phyloP scores from a whole-genome alignment of 2,113 vertebrate species.

The Boulengerochromis microlepis region DNA sequence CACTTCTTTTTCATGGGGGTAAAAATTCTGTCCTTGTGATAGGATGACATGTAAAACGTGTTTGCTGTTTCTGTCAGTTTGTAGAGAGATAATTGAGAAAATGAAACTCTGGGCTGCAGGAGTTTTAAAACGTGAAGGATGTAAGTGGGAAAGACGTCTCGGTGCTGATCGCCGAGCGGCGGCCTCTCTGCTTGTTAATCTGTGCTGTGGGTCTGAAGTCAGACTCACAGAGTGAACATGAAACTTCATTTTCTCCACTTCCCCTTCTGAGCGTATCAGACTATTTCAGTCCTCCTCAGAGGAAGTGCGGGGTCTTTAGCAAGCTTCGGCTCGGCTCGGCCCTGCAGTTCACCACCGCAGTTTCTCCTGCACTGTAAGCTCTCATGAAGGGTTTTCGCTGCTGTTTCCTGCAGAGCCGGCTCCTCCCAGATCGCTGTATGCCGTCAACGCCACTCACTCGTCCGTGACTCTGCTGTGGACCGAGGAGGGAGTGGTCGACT shows the following conservation, averaged over 20 bases:
- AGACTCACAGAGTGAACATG: background rate
- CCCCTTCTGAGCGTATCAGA: background rate
- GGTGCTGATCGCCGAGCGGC: background rate
- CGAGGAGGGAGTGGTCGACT: constrained; percentile 90
- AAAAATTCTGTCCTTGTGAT: background rate
- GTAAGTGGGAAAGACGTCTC: background rate
- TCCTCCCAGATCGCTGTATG: constrained; percentile 84
- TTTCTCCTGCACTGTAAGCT: no score
- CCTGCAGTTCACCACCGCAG: background rate
- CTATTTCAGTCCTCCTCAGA: background rate
- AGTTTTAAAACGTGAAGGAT: background rate
- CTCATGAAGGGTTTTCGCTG: background rate
- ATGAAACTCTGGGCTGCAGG: background rate
- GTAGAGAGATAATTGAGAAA: background rate
- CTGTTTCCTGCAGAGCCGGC: constrained; percentile 79
- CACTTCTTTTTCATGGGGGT: background rate
- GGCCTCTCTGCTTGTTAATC: background rate
- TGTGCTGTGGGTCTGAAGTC: background rate
- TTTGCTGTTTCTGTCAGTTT: background rate
- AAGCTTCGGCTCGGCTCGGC: background rate
- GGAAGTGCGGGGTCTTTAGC: background rate
- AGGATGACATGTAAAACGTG: background rate
- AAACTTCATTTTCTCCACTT: constrained; percentile 5
- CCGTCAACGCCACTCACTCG: constrained; percentile 87
- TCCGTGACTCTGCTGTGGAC: constrained; percentile 91